Evolutionary conservation across 2,888 invertebrate species (phyloP), one percentile per base, ranked within the genome.

Genomic region (Neria commutata): DNA sequence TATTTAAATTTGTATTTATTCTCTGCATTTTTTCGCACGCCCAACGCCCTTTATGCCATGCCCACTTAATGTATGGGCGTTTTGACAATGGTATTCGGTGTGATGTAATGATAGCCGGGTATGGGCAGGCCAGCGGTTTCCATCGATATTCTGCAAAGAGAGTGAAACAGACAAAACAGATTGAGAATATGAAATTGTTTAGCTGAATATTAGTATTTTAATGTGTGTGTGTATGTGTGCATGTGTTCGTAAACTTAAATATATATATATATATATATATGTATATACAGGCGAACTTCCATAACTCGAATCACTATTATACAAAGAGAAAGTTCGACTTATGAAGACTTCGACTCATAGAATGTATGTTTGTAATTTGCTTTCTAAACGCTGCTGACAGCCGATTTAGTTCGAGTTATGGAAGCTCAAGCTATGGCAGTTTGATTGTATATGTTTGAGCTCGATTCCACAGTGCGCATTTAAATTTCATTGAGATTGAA

Each of bases 81-180:
- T 85, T 94, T 94, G 78, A 94, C 92, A 83, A 94, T 94, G 85
- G 94, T 92, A 84, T 93, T 94, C 70, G 94, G 94, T 72, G 93
- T 90, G 84, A 94, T 91, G 87, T 93, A 94, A 84, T 93, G 94
- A 85, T 93, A 94, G 72, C 93, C 92, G 64, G 92, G 91, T 85
- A 94, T 89, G 76, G 93, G 92, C 84, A 94, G 87, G 65, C 94
- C 93, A 72, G 94, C 92, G 58, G 94, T 94, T 86, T 95, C 94
- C 92, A 94, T 92, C 62, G 94, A 92, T 91, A 95, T 94, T 89
- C 95, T 95, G 88, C 63, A 88, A 73, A 64, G n/a, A n/a, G n/a
- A n/a, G n/a, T n/a, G n/a, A n/a, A n/a, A n/a, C n/a, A n/a, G n/a
- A n/a, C n/a, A 61, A 61, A 25, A 24, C 29, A 54, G 67, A 24